Conservation (phyloP, 2,888 invertebrate species). For the Chydorus sphaericus region DNA sequence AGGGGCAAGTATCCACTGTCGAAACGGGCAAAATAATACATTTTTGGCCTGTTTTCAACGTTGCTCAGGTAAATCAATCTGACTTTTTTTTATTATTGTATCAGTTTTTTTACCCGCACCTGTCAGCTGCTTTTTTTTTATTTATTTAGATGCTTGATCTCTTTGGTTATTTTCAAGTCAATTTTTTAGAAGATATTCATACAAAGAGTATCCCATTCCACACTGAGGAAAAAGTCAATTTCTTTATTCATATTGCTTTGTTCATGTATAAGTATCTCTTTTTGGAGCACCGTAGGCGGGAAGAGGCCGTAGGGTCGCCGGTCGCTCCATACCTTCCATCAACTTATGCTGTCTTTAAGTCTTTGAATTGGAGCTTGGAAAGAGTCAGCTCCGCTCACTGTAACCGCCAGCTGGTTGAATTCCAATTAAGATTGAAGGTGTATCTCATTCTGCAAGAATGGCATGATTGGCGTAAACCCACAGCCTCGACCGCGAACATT, state of each 20-base stretch:
- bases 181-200: conserved; percentile 83
- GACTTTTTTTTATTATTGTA: conserved; percentile 47
- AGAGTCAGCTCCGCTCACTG: conserved; percentile 78
- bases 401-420: conserved; percentile 87
- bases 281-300: conserved; percentile 88
- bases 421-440: conserved; percentile 92
- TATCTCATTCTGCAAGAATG: conserved; percentile 93
- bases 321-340: conserved; percentile 77
- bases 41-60: conserved; percentile 93
- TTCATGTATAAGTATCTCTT: conserved; percentile 78
- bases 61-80: conserved; percentile 77
- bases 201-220: conserved; percentile 94
- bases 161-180: conserved; percentile 70
- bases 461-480: too few relatives aligned
- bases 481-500: too few relatives aligned
- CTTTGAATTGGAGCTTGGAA: conserved; percentile 79
- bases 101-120: conserved; percentile 60
- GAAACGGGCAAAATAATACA: conserved; percentile 97
- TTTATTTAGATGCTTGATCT: conserved; percentile 66
- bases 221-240: too few relatives aligned
- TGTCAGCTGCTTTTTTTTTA: conserved; percentile 85
- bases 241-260: too few relatives aligned
- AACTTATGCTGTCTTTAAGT: conserved; percentile 76
- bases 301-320: too few relatives aligned
- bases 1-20: conserved; percentile 86